Conservation (phyloP, 1,140 invertebrate genomes). For the Drosophila bocqueti region DNA sequence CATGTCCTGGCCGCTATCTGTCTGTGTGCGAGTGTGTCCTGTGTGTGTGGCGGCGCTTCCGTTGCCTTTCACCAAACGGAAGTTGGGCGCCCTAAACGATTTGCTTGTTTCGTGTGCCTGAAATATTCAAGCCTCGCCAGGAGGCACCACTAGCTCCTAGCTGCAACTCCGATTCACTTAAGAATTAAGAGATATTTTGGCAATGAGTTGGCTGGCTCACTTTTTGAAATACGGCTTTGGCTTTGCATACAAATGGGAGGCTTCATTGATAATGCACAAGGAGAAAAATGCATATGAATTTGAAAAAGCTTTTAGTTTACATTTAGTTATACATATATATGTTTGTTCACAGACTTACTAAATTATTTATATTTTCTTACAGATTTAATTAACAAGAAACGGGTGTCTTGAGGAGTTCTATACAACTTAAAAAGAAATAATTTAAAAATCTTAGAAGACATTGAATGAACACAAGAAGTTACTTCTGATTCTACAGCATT, state of each 20-base stretch:
- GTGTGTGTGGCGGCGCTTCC: slow-evolving; percentile 54
- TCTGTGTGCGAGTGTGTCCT: slow-evolving; percentile 7
- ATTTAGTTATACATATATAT: neutral
- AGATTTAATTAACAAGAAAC: neutral
- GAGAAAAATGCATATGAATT: neutral
- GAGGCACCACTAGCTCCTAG: slow-evolving; percentile 8
- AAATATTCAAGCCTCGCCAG: slow-evolving; percentile 64
- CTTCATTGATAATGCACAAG: slow-evolving; percentile 33
- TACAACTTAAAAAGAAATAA: neutral
- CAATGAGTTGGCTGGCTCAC: slow-evolving; percentile 26
- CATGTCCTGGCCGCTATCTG: slow-evolving; percentile 45
- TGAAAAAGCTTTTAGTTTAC: too few relatives aligned
- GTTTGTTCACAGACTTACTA: neutral
- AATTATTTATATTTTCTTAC: neutral
- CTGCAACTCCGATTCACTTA: slow-evolving; percentile 51
- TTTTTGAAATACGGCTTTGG: slow-evolving; percentile 45
- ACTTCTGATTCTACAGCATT: neutral
- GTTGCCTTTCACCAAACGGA: slow-evolving; percentile 73
- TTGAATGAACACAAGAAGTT: neutral
- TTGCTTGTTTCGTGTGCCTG: slow-evolving; percentile 75
- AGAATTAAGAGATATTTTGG: slow-evolving; percentile 72
- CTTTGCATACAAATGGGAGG: slow-evolving; percentile 34
- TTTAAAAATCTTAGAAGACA: neutral
- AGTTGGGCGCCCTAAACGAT: slow-evolving; percentile 76
- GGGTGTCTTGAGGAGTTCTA: neutral